Evolutionary conservation across 1,140 invertebrate species (phyloP).

Genomic region (Hesperophylax magnus): DNA sequence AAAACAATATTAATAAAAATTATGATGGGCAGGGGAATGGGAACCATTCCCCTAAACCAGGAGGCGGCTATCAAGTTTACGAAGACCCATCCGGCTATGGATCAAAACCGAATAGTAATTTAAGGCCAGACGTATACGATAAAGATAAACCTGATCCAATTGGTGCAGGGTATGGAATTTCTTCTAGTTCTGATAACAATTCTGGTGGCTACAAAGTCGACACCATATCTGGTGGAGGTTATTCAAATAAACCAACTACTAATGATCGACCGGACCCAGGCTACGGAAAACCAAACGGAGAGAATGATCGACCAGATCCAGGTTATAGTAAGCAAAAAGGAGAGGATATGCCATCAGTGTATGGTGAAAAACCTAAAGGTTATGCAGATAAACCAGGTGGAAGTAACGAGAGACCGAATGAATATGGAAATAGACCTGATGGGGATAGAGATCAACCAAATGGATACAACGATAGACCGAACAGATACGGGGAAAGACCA

Average conservation of each 20-base stretch:
- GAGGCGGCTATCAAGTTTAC: neutral
- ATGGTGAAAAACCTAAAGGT: slow-evolving; percentile 2
- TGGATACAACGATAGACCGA: slow-evolving; percentile 18
- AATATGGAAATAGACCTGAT: slow-evolving; percentile 2
- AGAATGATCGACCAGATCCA: slow-evolving; percentile 39
- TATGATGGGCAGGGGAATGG: slow-evolving; percentile 25
- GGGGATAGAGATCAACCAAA: neutral
- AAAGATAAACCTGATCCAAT: slow-evolving; percentile 47
- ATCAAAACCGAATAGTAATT: slow-evolving; percentile 8
- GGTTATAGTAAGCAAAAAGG: neutral
- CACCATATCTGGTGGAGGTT: neutral
- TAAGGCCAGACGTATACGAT: slow-evolving; percentile 17
- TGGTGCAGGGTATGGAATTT: slow-evolving; percentile 27
- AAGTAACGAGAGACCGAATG: neutral
- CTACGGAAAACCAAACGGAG: slow-evolving; percentile 28
- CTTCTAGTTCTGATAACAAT: slow-evolving; percentile 33
- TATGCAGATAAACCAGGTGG: slow-evolving; percentile 14
- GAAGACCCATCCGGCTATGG: neutral
- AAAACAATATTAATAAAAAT: slow-evolving; percentile 19
- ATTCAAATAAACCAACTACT: neutral
- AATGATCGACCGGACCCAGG: slow-evolving; percentile 4
- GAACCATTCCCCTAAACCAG: slow-evolving; percentile 23
- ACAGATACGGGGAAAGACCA: slow-evolving; percentile 21
- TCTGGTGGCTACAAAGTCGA: neutral
- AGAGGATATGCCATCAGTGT: slow-evolving; percentile 10